Conservation (phyloP, 2,113 vertebrate genomes). For the Castor canadensis region DNA sequence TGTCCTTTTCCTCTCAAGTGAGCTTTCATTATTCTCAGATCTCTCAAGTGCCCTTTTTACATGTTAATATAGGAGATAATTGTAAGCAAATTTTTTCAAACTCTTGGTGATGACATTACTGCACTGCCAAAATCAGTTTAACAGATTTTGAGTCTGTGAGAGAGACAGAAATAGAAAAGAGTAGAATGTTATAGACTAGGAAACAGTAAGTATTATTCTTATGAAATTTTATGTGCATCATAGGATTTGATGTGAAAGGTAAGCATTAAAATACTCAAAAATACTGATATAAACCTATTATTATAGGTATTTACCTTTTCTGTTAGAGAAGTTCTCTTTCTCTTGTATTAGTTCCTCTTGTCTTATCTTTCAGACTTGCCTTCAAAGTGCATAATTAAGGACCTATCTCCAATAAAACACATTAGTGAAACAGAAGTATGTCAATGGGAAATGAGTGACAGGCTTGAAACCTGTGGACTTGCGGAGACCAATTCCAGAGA, state of each 20-base stretch:
- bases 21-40: conserved; percentile 14
- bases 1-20: not conserved
- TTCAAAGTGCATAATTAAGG: conserved; percentile 54
- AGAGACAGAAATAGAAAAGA: not conserved
- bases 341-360: conserved; percentile 15
- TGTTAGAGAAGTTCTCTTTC: not conserved
- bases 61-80: not conserved
- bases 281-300: not conserved
- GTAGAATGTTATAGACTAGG: not conserved
- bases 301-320: conserved; percentile 1
- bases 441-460: conserved; percentile 54
- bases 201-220: not conserved
- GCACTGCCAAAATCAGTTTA: not conserved
- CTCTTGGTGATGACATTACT: not conserved
- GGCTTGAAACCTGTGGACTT: conserved; percentile 27
- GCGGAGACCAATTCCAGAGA: conserved; percentile 30
- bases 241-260: not conserved
- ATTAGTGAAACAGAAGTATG: conserved; percentile 50
- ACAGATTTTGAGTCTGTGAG: not conserved
- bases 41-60: not conserved
- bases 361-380: conserved; percentile 70
- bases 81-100: not conserved
- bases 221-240: not conserved
- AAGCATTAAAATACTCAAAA: not conserved
- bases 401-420: conserved; percentile 43